A percentile compares a stretch with the other conserved stretches of the same genome.
These are phyloP conservation scores for Papilio dardanus DNA, from an alignment of 1,140 invertebrate species.

Conservation along the genomic window DNA sequence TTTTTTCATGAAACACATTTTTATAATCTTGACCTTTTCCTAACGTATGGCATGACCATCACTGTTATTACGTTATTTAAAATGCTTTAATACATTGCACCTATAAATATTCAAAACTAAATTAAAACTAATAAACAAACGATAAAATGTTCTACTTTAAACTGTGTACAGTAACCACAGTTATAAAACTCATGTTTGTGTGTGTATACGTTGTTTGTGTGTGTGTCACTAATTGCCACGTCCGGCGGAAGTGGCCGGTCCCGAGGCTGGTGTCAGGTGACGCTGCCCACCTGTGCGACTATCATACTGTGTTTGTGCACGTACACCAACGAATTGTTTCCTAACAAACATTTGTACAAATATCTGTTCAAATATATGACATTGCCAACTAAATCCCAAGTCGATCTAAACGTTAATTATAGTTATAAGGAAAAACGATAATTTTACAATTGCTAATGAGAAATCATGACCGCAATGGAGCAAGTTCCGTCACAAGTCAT, in stretches of 20 bases:
- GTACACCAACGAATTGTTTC: constrained; percentile 36
- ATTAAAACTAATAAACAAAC: constrained; percentile 20
- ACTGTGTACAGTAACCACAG: constrained; percentile 13
- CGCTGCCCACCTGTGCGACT: constrained; percentile 65
- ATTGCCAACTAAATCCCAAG: neutral
- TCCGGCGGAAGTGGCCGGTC: constrained; percentile 79
- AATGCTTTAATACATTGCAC: neutral
- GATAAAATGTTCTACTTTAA: constrained; percentile 4
- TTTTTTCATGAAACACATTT: neutral
- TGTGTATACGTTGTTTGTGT: constrained; percentile 50
- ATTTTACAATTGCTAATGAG: constrained; percentile 5
- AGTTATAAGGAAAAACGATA: neutral
- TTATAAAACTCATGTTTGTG: constrained; percentile 6
- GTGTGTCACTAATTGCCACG: constrained; percentile 75
- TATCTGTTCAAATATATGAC: constrained; percentile 18
- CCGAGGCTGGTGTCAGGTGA: constrained; percentile 75
- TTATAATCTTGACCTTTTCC: neutral
- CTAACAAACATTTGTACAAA: constrained; percentile 37
- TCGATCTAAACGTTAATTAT: neutral
- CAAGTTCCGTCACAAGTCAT: neutral
- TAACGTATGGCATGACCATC: neutral
- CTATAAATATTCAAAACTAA: constrained; percentile 16
- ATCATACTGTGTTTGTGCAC: constrained; percentile 20
- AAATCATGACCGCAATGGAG: constrained; percentile 7
- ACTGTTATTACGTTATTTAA: neutral